Base-by-base conservation (phyloP, 2,888 invertebrate species). In the Lymantria monacha region DNA sequence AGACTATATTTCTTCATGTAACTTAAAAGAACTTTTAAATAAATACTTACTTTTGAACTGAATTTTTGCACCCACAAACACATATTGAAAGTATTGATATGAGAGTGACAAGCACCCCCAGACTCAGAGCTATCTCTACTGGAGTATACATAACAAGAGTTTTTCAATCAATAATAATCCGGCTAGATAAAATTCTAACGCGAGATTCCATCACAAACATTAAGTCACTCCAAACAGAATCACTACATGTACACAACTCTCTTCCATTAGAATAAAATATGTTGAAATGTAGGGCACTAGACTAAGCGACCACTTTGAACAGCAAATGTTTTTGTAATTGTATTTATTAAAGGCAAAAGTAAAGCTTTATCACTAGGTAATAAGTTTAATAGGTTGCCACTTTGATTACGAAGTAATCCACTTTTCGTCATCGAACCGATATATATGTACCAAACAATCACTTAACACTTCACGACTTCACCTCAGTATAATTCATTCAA, bases 31-130 rank as follows among this genome's bases (percentile, higher is more conserved):
- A 22, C 5, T 22, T 5, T 33, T 10, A 38, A 38, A 43, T 41
- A 56, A 45, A 48, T 49, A 88, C 92, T 94, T 91, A 95, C 95
- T 95, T 96, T 76, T 94, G 95, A 73, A 94, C 93, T 69, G 93
- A 94, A 71, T 94, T 94, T 72, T 94, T 94, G 84, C 95, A 95
- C 78, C 94, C 94, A 79, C 95, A 95, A 62, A 95, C 93, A 82
- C 95, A 96, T 65, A 93, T 93, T 57, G 94, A 92, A 61, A 95
- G 85, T 71, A 92, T 69, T 80, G 92, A 73, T 79, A 87, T 72
- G 51, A 92, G 86, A 72, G 87, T 84, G 69, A 82, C 76, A 45
- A 90, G 81, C 76, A 87, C 85, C 76, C 85, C 91, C 60, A 88
- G 72, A 76, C 85, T 86, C 48, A 92, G 59, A 69, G 76, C 85